Conservation (phyloP, 2,797 vertebrate genomes). For the Megaceryle alcyon region DNA sequence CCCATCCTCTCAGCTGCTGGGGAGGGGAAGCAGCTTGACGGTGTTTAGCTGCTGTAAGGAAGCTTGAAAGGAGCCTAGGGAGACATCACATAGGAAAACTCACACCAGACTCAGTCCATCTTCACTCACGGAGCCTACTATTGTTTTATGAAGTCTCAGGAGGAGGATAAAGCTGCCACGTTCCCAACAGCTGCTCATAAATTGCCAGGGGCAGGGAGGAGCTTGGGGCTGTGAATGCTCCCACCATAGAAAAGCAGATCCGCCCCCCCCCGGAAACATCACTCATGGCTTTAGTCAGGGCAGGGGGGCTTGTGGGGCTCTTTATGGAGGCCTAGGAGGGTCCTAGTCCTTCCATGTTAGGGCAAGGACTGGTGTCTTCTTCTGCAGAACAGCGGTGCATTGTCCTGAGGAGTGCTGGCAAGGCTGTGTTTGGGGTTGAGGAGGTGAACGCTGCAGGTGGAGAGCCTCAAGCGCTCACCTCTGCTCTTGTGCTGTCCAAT, state of each 20-base stretch:
- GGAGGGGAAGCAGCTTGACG: background rate
- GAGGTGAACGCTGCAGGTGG: background rate
- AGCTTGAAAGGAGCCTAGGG: slow-evolving; percentile 61
- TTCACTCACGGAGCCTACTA: slow-evolving; percentile 24
- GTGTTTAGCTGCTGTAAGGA: background rate
- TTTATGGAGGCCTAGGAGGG: accelerated
- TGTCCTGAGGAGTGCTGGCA: background rate
- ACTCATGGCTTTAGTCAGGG: accelerated
- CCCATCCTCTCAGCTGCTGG: background rate
- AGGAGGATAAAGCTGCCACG: slow-evolving; percentile 46
- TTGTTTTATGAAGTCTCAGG: slow-evolving; percentile 63
- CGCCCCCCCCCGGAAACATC: accelerated
- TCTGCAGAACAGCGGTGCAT: accelerated
- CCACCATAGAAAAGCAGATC: background rate
- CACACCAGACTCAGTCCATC: slow-evolving; percentile 48
- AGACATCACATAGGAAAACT: slow-evolving; percentile 46
- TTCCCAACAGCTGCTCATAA: slow-evolving; percentile 31
- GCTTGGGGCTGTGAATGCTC: accelerated
- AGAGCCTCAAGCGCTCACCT: background rate
- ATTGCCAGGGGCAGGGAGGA: background rate
- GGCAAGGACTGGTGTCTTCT: background rate
- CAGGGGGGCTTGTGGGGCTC: background rate
- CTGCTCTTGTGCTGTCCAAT: background rate
- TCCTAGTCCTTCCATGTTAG: background rate
- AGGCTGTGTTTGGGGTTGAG: background rate